Percentiles rank a stretch among this genome's conserved stretches.
These are phyloP conservation scores for Muscicapa comitata DNA, from an alignment of 2,797 vertebrate species.

Conservation along the genomic window DNA sequence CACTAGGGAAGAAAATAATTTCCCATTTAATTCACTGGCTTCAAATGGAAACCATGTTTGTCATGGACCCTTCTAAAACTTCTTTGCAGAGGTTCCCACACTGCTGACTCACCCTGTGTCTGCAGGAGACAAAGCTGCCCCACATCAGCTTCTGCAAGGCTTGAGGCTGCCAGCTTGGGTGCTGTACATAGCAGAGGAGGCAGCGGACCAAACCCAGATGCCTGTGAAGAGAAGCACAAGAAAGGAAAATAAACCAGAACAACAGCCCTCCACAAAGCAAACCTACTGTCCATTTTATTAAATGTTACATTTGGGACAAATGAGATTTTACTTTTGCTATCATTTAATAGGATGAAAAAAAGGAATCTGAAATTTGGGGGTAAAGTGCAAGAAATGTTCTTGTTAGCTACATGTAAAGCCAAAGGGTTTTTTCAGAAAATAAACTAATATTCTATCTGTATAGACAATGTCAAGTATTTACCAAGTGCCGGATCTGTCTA, in stretches of 20 bases:
- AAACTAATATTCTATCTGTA: not conserved
- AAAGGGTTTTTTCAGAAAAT: not conserved
- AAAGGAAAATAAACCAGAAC: not conserved
- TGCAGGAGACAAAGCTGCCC: not conserved
- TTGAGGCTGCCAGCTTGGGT: not conserved
- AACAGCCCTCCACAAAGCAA: not conserved
- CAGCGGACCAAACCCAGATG: not conserved
- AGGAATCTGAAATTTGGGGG: not conserved
- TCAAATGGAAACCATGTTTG: not conserved
- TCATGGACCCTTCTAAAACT: not conserved
- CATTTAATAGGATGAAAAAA: not conserved
- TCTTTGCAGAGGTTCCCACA: not conserved
- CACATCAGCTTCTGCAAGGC: not conserved
- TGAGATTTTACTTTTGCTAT: not conserved
- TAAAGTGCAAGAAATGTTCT: not conserved
- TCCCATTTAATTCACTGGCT: not conserved
- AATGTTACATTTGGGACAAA: not conserved
- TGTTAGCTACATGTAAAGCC: not conserved
- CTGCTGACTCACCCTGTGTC: not conserved
- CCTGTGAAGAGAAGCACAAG: not conserved
- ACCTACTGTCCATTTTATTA: rapidly evolving
- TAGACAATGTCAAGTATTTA: not conserved
- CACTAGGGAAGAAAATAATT: not conserved
- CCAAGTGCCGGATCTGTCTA: not conserved
- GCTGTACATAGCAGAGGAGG: not conserved